Base-by-base conservation (phyloP, 2,888 invertebrate genomes). In the Pachymerium ferrugineum region DNA sequence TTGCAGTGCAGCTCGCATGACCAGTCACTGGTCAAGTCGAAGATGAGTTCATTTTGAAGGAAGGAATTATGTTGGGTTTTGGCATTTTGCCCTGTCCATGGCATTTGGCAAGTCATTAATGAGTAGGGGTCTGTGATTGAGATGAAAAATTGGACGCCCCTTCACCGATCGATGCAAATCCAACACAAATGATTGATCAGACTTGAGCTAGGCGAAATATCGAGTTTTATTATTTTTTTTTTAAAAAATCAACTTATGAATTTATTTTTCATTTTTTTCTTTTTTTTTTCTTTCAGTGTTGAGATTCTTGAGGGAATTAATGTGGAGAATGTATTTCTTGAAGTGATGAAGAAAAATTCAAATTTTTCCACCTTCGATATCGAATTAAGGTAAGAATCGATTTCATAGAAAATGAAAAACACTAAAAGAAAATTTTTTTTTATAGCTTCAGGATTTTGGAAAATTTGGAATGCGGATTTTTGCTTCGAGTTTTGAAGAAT, bases 41-140 rank as follows among this genome's bases (percentile, higher is more conserved):
- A 54, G 54, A 54, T 54, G 54, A 54, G 54, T 54, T 54, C 54
- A 54, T 54, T 54, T 54, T 12, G 12, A 54, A 28, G 54, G 22
- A 22, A 54, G 22, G 54, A 25, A 54, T 54, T 54, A 54, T 54
- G 22, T 54, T 6, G 54, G 54, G 28, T 54, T 54, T 54, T 54
- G 54, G 54, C 54, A 54, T 19, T 54, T 54, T 54, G 54, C 54
- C 54, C 14, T 54, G 54, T 54, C 54, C 54, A 54, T 54, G 54
- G 54, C 54, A 54, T 54, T 54, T 54, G 54, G 54, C 54, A 54
- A 54, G 54, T 54, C 54, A 54, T 54, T 54, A 54, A 54, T 54
- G 54, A 54, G 54, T 54, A 54, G 25, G 22, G 54, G 8, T 54
- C 54, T 54, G 54, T 54, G 54, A 54, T 54, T 54, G 54, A 54